These are phyloP conservation scores for Idaea straminata DNA, from an alignment of 2,888 invertebrate species.

Conservation along the genomic window DNA sequence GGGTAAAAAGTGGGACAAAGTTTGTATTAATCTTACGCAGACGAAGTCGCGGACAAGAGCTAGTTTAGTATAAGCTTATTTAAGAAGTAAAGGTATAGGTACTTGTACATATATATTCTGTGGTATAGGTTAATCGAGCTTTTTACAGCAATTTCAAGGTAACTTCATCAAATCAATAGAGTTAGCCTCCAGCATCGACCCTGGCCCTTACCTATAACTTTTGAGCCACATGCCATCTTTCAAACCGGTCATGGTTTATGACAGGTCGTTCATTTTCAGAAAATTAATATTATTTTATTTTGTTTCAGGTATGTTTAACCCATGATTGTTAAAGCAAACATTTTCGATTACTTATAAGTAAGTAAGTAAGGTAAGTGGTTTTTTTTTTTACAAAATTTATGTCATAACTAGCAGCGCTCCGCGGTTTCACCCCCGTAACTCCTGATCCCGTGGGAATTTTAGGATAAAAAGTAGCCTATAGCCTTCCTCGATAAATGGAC, in stretches of 20 bases:
- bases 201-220: slow-evolving; percentile 31
- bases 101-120: background rate
- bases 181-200: slow-evolving; percentile 30
- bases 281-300: slow-evolving; percentile 10
- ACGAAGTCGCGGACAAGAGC: too few species aligned
- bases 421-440: too few species aligned
- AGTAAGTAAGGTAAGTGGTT: background rate
- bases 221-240: slow-evolving; percentile 26
- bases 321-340: background rate
- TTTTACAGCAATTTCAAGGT: slow-evolving; percentile 16
- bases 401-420: too few species aligned
- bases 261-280: background rate
- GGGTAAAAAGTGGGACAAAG: too few species aligned
- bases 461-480: too few species aligned
- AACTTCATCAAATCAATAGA: slow-evolving; percentile 21
- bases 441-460: too few species aligned
- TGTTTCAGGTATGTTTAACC: slow-evolving; percentile 33
- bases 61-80: too few species aligned
- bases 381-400: too few species aligned
- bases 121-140: background rate
- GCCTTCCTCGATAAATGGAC: too few species aligned
- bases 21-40: too few species aligned
- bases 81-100: too few species aligned
- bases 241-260: background rate
- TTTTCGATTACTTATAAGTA: background rate